Conservation (phyloP, 2,113 vertebrate genomes). For the Heterochromis multidens region DNA sequence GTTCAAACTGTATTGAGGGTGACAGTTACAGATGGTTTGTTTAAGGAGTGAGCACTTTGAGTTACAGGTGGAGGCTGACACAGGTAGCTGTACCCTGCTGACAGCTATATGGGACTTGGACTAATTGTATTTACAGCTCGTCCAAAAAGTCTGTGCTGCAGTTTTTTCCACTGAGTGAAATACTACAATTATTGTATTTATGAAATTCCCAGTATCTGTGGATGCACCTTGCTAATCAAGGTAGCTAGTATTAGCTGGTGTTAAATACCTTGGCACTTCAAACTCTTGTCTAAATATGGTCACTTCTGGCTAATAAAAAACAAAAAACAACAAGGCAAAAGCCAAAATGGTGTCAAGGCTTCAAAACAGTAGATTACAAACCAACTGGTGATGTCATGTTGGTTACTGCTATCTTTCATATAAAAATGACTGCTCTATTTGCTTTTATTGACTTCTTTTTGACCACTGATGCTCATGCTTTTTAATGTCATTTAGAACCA, state of each 20-base stretch:
- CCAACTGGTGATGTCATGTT: rapidly evolving
- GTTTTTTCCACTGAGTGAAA: neutral
- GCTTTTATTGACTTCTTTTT: neutral
- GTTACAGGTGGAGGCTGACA: neutral
- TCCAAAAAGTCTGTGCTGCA: rapidly evolving
- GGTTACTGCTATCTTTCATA: neutral
- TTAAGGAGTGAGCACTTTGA: neutral
- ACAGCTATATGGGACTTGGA: neutral
- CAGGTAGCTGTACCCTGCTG: neutral
- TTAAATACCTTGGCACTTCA: neutral
- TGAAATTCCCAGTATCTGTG: neutral
- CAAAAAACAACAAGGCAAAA: neutral
- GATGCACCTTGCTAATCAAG: neutral
- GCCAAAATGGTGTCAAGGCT: neutral
- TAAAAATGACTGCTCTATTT: neutral
- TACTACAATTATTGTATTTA: neutral
- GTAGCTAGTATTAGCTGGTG: neutral
- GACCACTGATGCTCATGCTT: neutral
- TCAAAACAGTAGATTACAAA: neutral
- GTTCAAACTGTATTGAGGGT: neutral
- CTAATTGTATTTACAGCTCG: neutral
- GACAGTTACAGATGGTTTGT: neutral
- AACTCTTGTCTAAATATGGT: too few species aligned
- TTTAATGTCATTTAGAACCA: neutral
- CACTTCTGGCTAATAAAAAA: neutral